Base-by-base conservation (phyloP, 1,140 invertebrate genomes). In the Drosophila melanica region DNA sequence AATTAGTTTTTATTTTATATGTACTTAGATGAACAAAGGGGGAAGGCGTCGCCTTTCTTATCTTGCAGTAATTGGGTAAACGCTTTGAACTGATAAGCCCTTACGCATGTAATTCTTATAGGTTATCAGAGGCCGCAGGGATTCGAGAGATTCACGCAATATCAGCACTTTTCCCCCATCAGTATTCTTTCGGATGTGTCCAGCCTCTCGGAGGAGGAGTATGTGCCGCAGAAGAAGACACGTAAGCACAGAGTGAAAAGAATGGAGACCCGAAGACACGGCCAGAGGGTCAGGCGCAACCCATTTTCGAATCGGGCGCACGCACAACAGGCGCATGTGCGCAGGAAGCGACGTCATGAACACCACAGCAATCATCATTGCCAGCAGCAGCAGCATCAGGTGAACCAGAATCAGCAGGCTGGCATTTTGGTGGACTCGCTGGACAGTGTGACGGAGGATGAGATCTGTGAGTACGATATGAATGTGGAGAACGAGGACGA, bases 131-230 rank as follows among this genome's bases (percentile, higher is more conserved):
- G 63, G 12, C 70, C 51, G 7, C 57, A 10, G 23, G 23, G 10
- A 14, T 42, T 45, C n/a, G 60, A 54, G 10, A 69, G 64, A 10
- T 44, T 35, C 14, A 16, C 45, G 11, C 44, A 41, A 0, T 67
- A 67, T 39, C 60, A 55, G 8, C 39, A 66, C 20, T 76, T 82
- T 20, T 51, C 64, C 0, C 53, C 75, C 9, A 58, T 73, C 7
- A 66, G 44, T 20, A 51, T 79, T 14, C 58, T 87, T 1, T 87
- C 82, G 20, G 84, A 87, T 67, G 84, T 87, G 10, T 87, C 82
- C 5, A 87, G 79, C 42, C 51, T 57, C 45, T 82, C 82, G 10
- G 82, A 87, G 3, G 33, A 54, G 7, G 82, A 87, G 7, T 65
- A 62, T 30, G 75, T 70, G 10, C 30, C 48, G 7, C 67, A 77